A percentile compares a stretch with the other conserved stretches of the same genome.
Evolutionary conservation across 2,113 vertebrate genomes (phyloP).

Genomic region (Procavia capensis): DNA sequence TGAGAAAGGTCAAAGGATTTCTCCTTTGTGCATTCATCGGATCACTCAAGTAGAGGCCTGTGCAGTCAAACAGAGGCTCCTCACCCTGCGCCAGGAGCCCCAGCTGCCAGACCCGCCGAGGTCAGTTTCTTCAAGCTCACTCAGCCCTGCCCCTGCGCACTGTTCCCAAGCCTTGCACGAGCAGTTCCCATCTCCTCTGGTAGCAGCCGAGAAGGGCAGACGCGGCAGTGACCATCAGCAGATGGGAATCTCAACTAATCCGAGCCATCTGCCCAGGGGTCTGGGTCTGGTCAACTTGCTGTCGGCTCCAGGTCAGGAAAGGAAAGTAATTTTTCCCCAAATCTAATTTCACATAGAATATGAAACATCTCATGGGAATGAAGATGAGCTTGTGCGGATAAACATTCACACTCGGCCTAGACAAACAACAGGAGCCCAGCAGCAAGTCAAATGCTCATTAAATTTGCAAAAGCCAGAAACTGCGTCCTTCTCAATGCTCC

Average conservation of each 20-base stretch:
- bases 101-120: background rate
- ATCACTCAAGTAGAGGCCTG: background rate
- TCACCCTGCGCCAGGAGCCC: background rate
- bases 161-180: background rate
- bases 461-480: conserved; percentile 62
- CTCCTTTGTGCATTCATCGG: conserved; percentile 7
- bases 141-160: background rate
- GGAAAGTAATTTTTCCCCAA: conserved; percentile 48
- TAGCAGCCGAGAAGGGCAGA: conserved; percentile 3
- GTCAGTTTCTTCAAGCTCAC: background rate
- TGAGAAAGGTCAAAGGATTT: background rate
- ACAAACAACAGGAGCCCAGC: conserved; percentile 42
- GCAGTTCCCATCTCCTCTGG: background rate
- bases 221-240: conserved; percentile 11
- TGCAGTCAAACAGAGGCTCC: background rate
- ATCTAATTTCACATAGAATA: conserved; percentile 65
- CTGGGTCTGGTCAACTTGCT: conserved; percentile 26
- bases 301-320: conserved; percentile 27
- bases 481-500: background rate
- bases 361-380: background rate
- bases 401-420: background rate
- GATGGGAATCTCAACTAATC: conserved; percentile 60
- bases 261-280: conserved; percentile 53
- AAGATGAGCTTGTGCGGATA: conserved; percentile 47
- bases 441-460: conserved; percentile 58